Evolutionary conservation across 2,113 vertebrate species (phyloP).

Genomic region (Baryphthengus martii): DNA sequence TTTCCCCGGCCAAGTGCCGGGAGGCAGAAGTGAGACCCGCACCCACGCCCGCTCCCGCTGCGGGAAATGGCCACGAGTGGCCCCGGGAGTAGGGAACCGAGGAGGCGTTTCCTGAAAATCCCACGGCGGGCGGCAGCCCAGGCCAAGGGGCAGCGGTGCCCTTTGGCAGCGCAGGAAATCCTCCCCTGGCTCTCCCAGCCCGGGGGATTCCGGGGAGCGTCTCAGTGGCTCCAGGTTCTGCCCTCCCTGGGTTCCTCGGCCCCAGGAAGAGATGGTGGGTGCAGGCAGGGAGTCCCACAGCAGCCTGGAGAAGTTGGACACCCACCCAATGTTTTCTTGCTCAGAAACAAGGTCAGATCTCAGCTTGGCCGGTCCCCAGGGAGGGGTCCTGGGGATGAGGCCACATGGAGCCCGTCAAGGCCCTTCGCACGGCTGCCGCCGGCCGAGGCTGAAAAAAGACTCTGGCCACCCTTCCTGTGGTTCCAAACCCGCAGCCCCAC

Average conservation of each 20-base stretch:
- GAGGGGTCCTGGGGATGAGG: neutral
- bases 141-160: conserved; percentile 12
- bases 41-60: neutral
- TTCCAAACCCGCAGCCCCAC: neutral
- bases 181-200: neutral
- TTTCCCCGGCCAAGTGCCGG: neutral
- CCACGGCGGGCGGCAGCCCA: neutral
- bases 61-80: conserved; percentile 16
- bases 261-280: neutral
- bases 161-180: neutral
- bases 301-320: neutral
- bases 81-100: neutral
- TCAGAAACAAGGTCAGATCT: neutral
- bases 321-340: fast-evolving
- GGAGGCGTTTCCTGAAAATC: conserved; percentile 1
- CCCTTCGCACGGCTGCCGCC: neutral
- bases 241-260: no score
- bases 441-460: neutral
- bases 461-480: neutral
- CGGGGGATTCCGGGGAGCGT: neutral
- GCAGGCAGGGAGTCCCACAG: neutral
- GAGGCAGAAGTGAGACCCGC: neutral
- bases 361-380: neutral
- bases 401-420: neutral
- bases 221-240: neutral